Base-by-base conservation (phyloP, 2,888 invertebrate genomes). In the Eupithecia dodoneata region DNA sequence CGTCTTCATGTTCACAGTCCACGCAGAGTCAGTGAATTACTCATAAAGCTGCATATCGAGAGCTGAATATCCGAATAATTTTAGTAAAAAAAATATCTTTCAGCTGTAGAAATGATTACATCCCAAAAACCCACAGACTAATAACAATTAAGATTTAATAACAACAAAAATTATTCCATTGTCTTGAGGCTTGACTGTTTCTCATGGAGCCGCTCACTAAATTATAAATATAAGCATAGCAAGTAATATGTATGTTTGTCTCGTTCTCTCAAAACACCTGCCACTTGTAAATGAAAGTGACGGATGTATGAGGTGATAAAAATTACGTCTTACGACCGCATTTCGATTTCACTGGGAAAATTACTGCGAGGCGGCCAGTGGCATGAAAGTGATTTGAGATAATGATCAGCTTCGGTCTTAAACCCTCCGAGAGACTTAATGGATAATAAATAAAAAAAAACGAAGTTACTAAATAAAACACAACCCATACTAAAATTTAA, bases 191-290 rank as follows among this genome's bases (percentile, higher is more conserved):
- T 81, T 79, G 77, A 75, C 76, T 76, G 85, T 76, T 67, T 91
- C 91, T 81, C 90, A 90, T 86, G 79, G 78, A 79, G 81, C 84
- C 85, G 86, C 87, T 88, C 84, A 85, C 84, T 83, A 83, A 79
- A 30, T 30, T 30, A 30, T 30, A 30, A 30, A 81, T 77, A 81
- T 77, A 74, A 77, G 82, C 79, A 80, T 12, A 69, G 18, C 18
- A 70, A 13, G 47, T 12, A 18, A 47, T 9, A 70, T 12, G 79
- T 82, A 85, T 81, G 79, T 83, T 82, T 85, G 77, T 89, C 87
- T 88, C 88, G 81, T 81, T 90, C 87, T 85, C 77, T 69, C 84
- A 76, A 59, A 76, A 74, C 72, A 73, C 75, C 70, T 76, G 77
- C 71, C 78, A 71, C 76, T 75, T 79, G 78, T 76, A 83, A 83